Conservation (phyloP, 2,888 invertebrate species). For the Latrodectus elegans region DNA sequence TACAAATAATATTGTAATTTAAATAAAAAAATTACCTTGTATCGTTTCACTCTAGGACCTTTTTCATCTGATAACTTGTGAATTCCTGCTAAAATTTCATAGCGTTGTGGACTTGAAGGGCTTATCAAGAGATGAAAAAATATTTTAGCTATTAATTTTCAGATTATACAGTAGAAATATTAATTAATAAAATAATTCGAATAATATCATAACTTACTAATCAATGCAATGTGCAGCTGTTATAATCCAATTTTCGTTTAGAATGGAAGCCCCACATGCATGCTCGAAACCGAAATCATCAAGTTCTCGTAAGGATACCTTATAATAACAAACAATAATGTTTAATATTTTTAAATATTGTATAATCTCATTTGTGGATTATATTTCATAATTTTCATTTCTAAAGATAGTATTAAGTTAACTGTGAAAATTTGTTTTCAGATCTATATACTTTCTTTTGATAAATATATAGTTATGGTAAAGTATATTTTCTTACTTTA, state of each 20-base stretch:
- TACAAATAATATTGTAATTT: too few relatives aligned
- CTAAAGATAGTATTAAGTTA: too few relatives aligned
- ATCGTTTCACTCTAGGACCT: neutral
- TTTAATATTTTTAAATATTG: too few relatives aligned
- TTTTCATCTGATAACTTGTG: slow-evolving; percentile 37
- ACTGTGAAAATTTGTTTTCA: too few relatives aligned
- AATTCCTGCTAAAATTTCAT: slow-evolving; percentile 34
- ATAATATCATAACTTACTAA: slow-evolving; percentile 37
- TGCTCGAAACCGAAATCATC: slow-evolving; percentile 21
- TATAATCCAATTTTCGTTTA: slow-evolving; percentile 54
- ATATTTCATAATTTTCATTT: too few relatives aligned
- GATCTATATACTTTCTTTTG: too few relatives aligned
- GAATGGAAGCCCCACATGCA: slow-evolving; percentile 64
- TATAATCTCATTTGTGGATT: too few relatives aligned
- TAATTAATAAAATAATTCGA: neutral
- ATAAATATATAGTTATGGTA: too few relatives aligned
- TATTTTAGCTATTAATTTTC: neutral
- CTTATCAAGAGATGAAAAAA: neutral
- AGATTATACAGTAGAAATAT: neutral
- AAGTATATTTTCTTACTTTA: too few relatives aligned
- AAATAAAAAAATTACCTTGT: slow-evolving; percentile 4
- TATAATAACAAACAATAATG: neutral
- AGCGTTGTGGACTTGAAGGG: neutral
- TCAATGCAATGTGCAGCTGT: slow-evolving; percentile 70
- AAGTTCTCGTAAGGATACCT: slow-evolving; percentile 32